phyloP scores from a whole-genome alignment of 1,140 invertebrate species.

The Aleiodes sp. region DNA sequence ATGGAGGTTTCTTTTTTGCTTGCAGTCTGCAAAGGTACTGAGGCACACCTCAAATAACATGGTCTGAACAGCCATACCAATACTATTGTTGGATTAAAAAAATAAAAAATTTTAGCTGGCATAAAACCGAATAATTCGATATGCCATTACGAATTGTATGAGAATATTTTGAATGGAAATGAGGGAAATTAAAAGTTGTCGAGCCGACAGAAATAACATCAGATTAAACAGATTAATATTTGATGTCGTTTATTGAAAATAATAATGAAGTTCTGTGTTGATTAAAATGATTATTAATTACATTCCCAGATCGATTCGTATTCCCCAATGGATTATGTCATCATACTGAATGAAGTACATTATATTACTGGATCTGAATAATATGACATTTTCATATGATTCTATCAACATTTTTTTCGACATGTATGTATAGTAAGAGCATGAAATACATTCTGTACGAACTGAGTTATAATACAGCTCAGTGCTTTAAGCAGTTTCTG shows the following conservation, averaged over 20 bases:
- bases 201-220: not conserved
- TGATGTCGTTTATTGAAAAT: conserved; percentile 38
- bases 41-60: conserved; percentile 4
- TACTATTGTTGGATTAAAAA: not conserved
- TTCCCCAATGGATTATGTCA: not conserved
- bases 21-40: too few relatives aligned
- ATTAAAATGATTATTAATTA: not conserved
- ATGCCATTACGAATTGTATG: not conserved
- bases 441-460: not conserved
- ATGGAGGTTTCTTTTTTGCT: not conserved
- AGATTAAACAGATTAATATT: not conserved
- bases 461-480: not conserved
- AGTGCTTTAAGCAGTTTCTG: not conserved
- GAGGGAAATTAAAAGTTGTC: not conserved
- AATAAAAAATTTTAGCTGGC: not conserved
- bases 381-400: not conserved
- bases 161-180: conserved; percentile 1
- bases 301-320: not conserved
- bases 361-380: not conserved
- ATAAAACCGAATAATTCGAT: not conserved
- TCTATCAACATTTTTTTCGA: not conserved
- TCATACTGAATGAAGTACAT: not conserved
- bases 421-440: not conserved
- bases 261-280: conserved; percentile 22
- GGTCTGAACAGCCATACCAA: not conserved